Conservation (phyloP, 2,113 vertebrate genomes). For the Phoxinus phoxinus region DNA sequence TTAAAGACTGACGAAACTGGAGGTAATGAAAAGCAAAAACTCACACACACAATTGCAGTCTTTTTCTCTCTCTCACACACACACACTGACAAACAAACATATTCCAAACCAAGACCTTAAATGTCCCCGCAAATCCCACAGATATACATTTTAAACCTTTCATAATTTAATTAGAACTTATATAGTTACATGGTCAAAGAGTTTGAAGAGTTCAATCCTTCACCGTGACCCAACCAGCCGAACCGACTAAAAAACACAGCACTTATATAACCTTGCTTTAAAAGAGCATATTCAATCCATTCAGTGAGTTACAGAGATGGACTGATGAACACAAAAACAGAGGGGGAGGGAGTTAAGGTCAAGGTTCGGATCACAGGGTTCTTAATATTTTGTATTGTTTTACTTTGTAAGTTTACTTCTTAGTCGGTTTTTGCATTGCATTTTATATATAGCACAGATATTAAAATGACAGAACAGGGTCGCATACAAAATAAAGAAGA, state of each 20-base stretch:
- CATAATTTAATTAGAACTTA: constrained; percentile 7
- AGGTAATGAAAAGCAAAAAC: constrained; percentile 25
- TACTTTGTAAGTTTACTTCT: neutral
- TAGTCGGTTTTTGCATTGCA: neutral
- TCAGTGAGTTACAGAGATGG: neutral
- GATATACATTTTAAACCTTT: neutral
- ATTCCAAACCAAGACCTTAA: neutral
- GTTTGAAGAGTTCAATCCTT: constrained; percentile 27
- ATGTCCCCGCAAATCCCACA: neutral
- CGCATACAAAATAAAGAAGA: neutral
- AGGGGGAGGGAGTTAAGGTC: neutral
- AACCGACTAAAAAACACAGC: neutral
- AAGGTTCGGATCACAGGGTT: neutral
- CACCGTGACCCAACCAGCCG: neutral
- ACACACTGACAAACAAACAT: neutral
- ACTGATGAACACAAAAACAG: constrained; percentile 7
- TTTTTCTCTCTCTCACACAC: neutral
- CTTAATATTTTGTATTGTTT: neutral
- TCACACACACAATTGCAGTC: constrained; percentile 4
- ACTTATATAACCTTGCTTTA: constrained; percentile 19
- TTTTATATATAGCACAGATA: neutral
- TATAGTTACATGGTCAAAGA: neutral
- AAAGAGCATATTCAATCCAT: constrained; percentile 15
- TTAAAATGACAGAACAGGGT: neutral
- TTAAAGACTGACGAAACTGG: constrained; percentile 27